These are phyloP conservation scores for Protomyctophum bolini DNA, from an alignment of 2,113 vertebrate genomes.

Conservation along the genomic window DNA sequence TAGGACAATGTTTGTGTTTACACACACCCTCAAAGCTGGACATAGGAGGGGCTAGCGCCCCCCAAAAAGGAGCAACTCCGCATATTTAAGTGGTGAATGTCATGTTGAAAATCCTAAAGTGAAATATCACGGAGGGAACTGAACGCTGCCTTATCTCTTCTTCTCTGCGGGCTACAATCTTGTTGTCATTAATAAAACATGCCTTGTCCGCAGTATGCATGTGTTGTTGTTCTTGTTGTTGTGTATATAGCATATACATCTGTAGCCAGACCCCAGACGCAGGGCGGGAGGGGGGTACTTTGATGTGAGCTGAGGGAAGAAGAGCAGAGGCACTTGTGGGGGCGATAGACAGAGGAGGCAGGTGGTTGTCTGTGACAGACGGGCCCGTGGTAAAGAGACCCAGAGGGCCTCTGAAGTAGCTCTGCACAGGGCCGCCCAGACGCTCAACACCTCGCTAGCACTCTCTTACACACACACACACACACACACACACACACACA, in stretches of 20 bases:
- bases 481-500: slow-evolving; percentile 2
- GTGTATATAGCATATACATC: slow-evolving; percentile 36
- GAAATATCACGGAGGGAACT: slow-evolving; percentile 2
- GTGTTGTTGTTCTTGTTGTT: slow-evolving; percentile 38
- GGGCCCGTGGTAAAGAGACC: slow-evolving; percentile 67
- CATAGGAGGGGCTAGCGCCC: no score
- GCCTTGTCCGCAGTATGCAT: slow-evolving; percentile 7
- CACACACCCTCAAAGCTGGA: no score
- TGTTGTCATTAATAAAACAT: slow-evolving; percentile 35
- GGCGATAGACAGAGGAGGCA: slow-evolving; percentile 57
- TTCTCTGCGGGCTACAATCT: slow-evolving; percentile 17
- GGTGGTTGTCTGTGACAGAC: slow-evolving; percentile 73
- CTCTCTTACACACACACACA: slow-evolving; percentile 14
- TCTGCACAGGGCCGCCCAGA: slow-evolving; percentile 50
- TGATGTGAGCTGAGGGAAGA: slow-evolving; percentile 54
- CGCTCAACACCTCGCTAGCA: slow-evolving; percentile 41
- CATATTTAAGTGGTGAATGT: slow-evolving; percentile 13
- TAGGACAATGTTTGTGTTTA: no score
- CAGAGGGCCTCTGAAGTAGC: slow-evolving; percentile 67
- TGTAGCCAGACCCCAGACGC: slow-evolving; percentile 48
- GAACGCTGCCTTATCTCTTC: slow-evolving; percentile 8
- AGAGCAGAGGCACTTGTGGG: slow-evolving; percentile 53
- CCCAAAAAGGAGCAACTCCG: not conserved
- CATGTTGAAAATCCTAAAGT: slow-evolving; percentile 30
- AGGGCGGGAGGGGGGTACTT: slow-evolving; percentile 43